Evolutionary conservation across 2,888 invertebrate species (phyloP), one percentile per base, ranked within the genome.

Genomic region (Drosophila paramelanica): DNA sequence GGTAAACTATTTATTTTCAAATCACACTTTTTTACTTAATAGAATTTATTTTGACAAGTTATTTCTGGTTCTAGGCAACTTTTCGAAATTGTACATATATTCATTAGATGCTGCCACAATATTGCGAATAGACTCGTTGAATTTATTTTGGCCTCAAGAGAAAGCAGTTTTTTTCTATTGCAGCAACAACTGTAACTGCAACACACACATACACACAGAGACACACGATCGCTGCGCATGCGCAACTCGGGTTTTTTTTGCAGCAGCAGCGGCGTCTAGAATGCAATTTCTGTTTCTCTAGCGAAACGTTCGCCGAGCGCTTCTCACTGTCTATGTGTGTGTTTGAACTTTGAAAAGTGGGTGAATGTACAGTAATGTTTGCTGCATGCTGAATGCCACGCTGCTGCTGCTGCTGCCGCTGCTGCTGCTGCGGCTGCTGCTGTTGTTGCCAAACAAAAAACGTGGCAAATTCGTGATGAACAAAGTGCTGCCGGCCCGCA

Each of bases 331-430:
- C 49, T 65, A 27, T 68, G 45, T 59, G 43, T 72, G 77, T 83
- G 77, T 64, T 77, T 88, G 88, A 82, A 86, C 85, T 88, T 87
- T 84, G 84, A 90, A 91, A 91, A 91, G 91, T 91, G 91, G 91
- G 91, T 91, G 91, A 91, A 91, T 91, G 91, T 91, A 91, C 91
- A 91, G 91, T 91, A 91, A 91, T 90, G 85, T 91, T 91, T 90
- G 81, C 90, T 89, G 82, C 87, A 83, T 88, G 86, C 73, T 73
- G 78, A 75, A 75, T 75, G 76, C 76, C 71, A 57, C 69, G 58
- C 61, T 42, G 55, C 46, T 4, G 58, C 58, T 43, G 60, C 45
- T 20, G 51, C 27, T 11, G 50, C 46, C 17, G 25, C 25, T 31
- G 31, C 11, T 39, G 50, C 38, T n/a, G 50, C 5, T 14, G 52